These are phyloP conservation scores for Mormyrus lacerda DNA, from an alignment of 2,113 vertebrate species.

Conservation along the genomic window DNA sequence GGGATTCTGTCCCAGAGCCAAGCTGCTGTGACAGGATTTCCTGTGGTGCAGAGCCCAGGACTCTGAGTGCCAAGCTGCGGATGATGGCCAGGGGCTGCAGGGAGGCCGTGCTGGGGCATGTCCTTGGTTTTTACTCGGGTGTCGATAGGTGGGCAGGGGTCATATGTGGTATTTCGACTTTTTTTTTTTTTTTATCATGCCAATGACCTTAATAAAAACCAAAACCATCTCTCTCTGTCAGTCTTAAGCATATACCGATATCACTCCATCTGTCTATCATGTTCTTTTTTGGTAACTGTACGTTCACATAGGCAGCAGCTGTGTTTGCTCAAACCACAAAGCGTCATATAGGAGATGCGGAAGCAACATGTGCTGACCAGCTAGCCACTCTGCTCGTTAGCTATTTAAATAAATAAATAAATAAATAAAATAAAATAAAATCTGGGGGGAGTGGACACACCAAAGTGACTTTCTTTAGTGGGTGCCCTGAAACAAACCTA, in stretches of 20 bases:
- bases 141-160: slow-evolving; percentile 26
- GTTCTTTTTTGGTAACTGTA: not conserved
- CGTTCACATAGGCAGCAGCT: not conserved
- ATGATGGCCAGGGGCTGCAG: not conserved
- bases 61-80: slow-evolving; percentile 35
- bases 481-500: too few species aligned
- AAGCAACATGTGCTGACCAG: not conserved
- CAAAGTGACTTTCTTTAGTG: too few species aligned
- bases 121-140: slow-evolving; percentile 8
- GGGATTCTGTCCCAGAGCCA: not conserved
- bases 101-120: not conserved
- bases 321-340: not conserved
- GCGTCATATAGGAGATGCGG: not conserved
- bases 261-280: not conserved
- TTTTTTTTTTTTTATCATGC: slow-evolving; percentile 22
- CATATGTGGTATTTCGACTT: slow-evolving; percentile 23
- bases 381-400: not conserved
- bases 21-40: not conserved
- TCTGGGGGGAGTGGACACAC: too few species aligned
- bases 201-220: slow-evolving; percentile 40
- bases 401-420: too few species aligned
- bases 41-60: not conserved
- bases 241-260: not conserved
- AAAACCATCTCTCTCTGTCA: not conserved
- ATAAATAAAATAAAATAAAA: too few species aligned